Evolutionary conservation across 23 tunicate genomes (phyloP).

Genomic region (Botrylloides violaceus): DNA sequence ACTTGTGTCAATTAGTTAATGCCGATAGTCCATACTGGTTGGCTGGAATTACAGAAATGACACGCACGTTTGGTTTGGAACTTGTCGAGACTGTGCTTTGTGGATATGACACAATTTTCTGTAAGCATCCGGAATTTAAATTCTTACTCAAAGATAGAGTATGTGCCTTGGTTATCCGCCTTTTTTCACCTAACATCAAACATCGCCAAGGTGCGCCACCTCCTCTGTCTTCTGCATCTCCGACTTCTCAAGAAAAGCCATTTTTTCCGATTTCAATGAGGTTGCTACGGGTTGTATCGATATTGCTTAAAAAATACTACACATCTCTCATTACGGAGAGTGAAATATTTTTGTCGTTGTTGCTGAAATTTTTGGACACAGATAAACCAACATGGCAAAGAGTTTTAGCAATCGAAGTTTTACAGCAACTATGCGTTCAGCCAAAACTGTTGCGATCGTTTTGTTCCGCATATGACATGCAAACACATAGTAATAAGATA

Average conservation of each 20-base stretch:
- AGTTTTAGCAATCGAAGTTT: constrained; percentile 85
- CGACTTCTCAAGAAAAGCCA: constrained; percentile 63
- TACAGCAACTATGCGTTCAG: constrained; percentile 73
- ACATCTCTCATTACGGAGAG: constrained; percentile 74
- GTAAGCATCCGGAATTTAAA: constrained; percentile 76
- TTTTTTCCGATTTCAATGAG: constrained; percentile 80
- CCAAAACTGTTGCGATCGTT: constrained; percentile 61
- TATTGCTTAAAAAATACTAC: constrained; percentile 75
- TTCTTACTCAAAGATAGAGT: constrained; percentile 90
- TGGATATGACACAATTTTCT: constrained; percentile 63
- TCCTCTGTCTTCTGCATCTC: constrained; percentile 45
- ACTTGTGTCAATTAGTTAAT: constrained; percentile 82
- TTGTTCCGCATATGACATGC: constrained; percentile 83
- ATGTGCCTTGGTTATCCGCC: constrained; percentile 76
- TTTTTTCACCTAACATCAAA: constrained; percentile 93
- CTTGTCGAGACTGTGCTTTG: constrained; percentile 68
- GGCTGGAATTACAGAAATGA: constrained; percentile 88
- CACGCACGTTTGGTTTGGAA: constrained; percentile 85
- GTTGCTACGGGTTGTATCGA: constrained; percentile 64
- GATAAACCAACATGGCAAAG: constrained; percentile 93
- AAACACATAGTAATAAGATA: constrained; percentile 61
- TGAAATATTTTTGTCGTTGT: constrained; percentile 83
- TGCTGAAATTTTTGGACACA: constrained; percentile 79
- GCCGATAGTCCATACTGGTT: constrained; percentile 88
- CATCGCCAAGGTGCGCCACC: constrained; percentile 93